A percentile compares a stretch with the other conserved stretches of the same genome.
These are phyloP conservation scores for Notothenia coriiceps DNA, from an alignment of 2,113 vertebrate species.

Conservation along the genomic window DNA sequence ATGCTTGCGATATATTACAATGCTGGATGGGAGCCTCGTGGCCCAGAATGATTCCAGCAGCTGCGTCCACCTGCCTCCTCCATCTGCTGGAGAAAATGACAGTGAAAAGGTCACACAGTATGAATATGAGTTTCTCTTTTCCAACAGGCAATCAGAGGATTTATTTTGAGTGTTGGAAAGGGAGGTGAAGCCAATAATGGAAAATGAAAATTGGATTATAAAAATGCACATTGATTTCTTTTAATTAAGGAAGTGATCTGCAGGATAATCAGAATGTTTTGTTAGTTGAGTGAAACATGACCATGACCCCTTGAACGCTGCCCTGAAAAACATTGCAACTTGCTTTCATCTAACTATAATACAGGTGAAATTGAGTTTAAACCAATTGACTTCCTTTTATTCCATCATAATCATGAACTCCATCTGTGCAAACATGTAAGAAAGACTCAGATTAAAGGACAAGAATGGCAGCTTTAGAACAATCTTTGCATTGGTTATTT, in stretches of 20 bases:
- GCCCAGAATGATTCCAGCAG: slow-evolving; percentile 63
- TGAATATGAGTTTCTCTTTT: slow-evolving; percentile 3
- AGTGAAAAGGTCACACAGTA: slow-evolving; percentile 16
- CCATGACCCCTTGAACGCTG: neutral
- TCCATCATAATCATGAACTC: neutral
- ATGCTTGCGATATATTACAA: slow-evolving; percentile 69
- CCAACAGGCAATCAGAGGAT: neutral
- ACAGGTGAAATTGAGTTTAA: neutral
- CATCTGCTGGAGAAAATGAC: slow-evolving; percentile 55
- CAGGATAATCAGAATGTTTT: neutral
- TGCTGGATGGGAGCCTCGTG: slow-evolving; percentile 53
- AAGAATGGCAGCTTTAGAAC: neutral
- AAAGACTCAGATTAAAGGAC: neutral
- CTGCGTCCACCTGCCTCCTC: slow-evolving; percentile 57
- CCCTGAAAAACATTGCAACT: neutral
- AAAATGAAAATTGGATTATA: neutral
- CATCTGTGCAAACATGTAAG: neutral
- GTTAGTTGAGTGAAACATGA: neutral
- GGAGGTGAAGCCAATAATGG: too few relatives aligned
- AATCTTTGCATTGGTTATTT: neutral
- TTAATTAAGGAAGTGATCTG: neutral
- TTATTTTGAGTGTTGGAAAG: neutral
- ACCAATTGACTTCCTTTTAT: neutral
- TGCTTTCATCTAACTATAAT: neutral
- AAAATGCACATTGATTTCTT: slow-evolving; percentile 2